Base-by-base conservation (phyloP, 1,140 invertebrate genomes). In the Trachymyrmex cornetzi region DNA sequence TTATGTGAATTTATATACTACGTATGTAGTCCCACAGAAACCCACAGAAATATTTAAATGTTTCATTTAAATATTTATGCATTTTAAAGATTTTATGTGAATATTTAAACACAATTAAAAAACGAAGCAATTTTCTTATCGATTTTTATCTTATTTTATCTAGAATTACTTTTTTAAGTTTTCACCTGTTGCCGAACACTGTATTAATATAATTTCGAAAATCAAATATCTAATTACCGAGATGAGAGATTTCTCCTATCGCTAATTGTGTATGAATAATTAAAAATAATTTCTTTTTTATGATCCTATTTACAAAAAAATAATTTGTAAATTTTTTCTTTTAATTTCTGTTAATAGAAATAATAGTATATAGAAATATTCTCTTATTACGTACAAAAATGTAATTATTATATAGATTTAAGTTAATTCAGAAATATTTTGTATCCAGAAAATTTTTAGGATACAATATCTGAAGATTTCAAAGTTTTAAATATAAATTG, bases 341-440 rank as follows among this genome's bases (percentile, higher is more conserved):
- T 16, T 24, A 69, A 48, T 69, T 48, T 69, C 38, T 16, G 6
- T 27, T n/a, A 24, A 71, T 7, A 24, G 38, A 44, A 69, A 24
- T 16, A 24, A 4, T 14, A 5, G 12, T 71, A 7, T 71, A 7
- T 50, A 50, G 22, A 0, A 27, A 72, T 19, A 50, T n/a, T 55
- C 1, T 74, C 38, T 50, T 50, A n/a, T 72, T 72, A 16, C 4
- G 1, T 72, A 53, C 2, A 30, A 30, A 55, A 55, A 72, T 30
- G 2, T 30, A 53, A 72, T 55, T 72, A 50, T 71, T 71, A 55
- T 72, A 19, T 72, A 64, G 19, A 30, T 30, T 64, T 64, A 19
- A 11, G 14, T 24, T 63, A 57, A 57, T 61, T 64, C 27, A 30
- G 14, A 34, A 34, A 64, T 72, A 19, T 72, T 34, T 27, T 27